Percentiles rank a stretch among this genome's conserved stretches.
Conservation (phyloP, 1,140 invertebrate genomes). For the Tetramorium parvispinum region DNA sequence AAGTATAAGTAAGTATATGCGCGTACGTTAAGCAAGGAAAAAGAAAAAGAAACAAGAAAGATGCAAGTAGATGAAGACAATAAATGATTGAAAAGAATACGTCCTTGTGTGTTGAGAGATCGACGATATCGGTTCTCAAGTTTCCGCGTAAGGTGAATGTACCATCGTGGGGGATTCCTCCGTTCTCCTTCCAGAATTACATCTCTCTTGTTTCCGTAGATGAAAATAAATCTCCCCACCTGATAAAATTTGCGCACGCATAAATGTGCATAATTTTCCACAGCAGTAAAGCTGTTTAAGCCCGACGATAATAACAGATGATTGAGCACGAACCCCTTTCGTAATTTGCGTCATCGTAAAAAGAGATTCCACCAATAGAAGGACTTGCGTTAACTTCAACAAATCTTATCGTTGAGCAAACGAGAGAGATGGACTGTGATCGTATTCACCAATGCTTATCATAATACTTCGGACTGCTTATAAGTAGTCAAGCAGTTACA, state of each 20-base stretch:
- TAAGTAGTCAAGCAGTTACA: slow-evolving; percentile 27
- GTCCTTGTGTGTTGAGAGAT: background rate
- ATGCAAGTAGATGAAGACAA: background rate
- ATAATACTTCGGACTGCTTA: slow-evolving; percentile 22
- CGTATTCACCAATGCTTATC: slow-evolving; percentile 45
- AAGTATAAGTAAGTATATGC: too few relatives aligned
- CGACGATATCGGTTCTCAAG: background rate
- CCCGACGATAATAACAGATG: background rate
- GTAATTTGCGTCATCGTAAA: slow-evolving; percentile 20
- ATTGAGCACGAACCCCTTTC: background rate
- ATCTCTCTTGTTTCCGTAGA: background rate
- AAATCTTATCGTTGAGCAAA: slow-evolving; percentile 61
- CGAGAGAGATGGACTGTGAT: background rate
- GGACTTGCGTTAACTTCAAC: background rate
- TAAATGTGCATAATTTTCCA: background rate
- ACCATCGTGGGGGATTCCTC: background rate
- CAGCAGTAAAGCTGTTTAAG: background rate
- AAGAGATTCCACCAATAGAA: background rate
- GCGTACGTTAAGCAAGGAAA: background rate
- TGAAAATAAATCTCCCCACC: background rate
- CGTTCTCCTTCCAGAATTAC: background rate
- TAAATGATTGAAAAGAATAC: background rate
- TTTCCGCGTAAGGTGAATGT: background rate
- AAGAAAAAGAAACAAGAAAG: background rate
- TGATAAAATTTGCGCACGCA: background rate